Base-by-base conservation (phyloP, 2,888 invertebrate species). In the Xanthorhoe spadicearia region DNA sequence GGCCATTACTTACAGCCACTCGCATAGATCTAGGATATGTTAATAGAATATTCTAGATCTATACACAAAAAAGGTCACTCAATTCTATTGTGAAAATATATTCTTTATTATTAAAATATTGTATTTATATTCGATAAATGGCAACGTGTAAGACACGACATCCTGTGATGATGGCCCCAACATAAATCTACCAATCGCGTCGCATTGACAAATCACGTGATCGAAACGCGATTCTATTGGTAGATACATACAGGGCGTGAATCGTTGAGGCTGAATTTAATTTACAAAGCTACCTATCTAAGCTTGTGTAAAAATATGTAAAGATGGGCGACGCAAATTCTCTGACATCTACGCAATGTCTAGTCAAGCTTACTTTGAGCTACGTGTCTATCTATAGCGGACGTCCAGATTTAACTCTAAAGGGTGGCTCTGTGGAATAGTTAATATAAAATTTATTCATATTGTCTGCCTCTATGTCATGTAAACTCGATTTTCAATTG, bases 221-320 rank as follows among this genome's bases (percentile, higher is more conserved):
- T 58, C 38, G 5, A 10, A 43, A 54, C 54, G 58, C 54, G 57
- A 32, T 52, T 38, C 32, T 50, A 55, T 61, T 58, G 61, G 48
- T 53, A 51, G 15, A 52, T 19, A 54, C 15, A 52, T 19, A 54
- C 15, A 46, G 49, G 23, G 55, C 63, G 38, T 58, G 68, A 69
- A 74, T 72, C 75, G 75, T 79, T 81, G 74, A 79, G 80, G 82
- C 74, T 74, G 74, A 84, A 85, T 85, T 86, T 76, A 71, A 82
- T 83, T 85, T 88, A 84, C 77, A 84, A 85, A 82, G 83, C 83
- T 88, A 88, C 88, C 90, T 90, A 90, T 85, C 90, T 90, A 90
- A 84, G 81, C 83, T 79, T 81, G 83, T 86, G 86, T 89, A 89
- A 80, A 89, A 89, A 88, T 85, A 84, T 60, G 18, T 58, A 28